Evolutionary conservation across 2,113 vertebrate genomes (phyloP).

Genomic region (Hypocryptadius cinnamomeus): DNA sequence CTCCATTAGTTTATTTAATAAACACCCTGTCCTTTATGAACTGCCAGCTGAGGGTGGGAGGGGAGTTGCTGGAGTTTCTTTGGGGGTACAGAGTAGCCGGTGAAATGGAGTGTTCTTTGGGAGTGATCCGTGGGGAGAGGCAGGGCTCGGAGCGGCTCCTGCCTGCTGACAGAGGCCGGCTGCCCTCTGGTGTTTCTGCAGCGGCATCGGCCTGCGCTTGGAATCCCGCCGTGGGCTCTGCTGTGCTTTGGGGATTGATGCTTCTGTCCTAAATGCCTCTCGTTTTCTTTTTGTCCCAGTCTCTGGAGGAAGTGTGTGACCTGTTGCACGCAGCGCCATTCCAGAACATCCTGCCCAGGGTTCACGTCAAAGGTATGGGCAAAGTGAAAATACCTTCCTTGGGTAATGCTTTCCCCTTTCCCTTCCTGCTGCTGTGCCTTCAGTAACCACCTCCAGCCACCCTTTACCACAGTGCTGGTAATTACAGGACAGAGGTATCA

Average conservation of each 20-base stretch:
- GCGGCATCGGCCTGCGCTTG: background rate
- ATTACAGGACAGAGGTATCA: background rate
- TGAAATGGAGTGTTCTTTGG: background rate
- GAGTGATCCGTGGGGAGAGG: rapidly evolving
- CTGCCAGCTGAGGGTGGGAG: background rate
- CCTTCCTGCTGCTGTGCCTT: background rate
- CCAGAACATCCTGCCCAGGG: slow-evolving; percentile 85
- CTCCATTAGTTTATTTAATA: slow-evolving; percentile 7
- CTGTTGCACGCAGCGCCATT: slow-evolving; percentile 83
- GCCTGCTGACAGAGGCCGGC: background rate
- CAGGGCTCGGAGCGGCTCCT: background rate
- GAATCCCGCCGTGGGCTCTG: background rate
- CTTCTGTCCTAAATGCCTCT: background rate
- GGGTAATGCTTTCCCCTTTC: background rate
- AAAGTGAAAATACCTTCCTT: background rate
- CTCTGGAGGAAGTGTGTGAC: slow-evolving; percentile 86
- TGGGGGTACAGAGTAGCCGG: background rate
- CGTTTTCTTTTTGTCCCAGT: slow-evolving; percentile 59
- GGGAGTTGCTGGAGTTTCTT: background rate
- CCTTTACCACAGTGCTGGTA: background rate
- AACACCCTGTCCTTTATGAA: background rate
- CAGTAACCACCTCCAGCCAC: rapidly evolving
- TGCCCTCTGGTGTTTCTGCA: background rate
- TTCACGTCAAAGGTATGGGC: slow-evolving; percentile 82
- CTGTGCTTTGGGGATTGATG: background rate